phyloP scores from a whole-genome alignment of 2,797 vertebrate species.

The Lagorchestes hirsutus region DNA sequence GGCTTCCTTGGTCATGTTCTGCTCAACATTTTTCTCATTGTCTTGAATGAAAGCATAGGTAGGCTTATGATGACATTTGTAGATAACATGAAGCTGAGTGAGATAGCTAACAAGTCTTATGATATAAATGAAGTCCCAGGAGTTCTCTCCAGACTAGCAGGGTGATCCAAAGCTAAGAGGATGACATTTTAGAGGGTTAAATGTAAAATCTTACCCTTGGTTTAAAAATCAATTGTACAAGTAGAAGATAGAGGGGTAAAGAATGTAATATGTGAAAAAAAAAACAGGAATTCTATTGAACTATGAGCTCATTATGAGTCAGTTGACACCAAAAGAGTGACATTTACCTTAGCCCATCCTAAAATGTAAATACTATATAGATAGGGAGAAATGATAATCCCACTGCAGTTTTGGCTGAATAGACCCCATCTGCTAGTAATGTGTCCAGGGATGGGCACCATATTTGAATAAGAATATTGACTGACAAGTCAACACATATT shows the following conservation, averaged over 20 bases:
- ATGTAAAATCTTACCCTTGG: background rate
- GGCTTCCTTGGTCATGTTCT: background rate
- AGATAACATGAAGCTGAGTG: too few relatives aligned
- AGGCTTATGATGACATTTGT: background rate
- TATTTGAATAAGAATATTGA: background rate
- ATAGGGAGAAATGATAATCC: background rate
- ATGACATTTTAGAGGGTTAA: background rate
- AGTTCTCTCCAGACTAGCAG: background rate
- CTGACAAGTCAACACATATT: background rate
- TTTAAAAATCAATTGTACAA: background rate
- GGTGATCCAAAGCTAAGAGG: background rate
- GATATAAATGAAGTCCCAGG: background rate
- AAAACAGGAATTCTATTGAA: background rate
- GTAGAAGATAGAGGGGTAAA: background rate
- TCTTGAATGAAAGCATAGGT: background rate
- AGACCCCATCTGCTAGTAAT: background rate
- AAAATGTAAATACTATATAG: background rate
- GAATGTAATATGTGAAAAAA: background rate
- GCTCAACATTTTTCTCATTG: background rate
- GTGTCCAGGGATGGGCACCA: background rate
- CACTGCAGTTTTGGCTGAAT: background rate
- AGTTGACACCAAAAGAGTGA: background rate
- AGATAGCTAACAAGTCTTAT: background rate
- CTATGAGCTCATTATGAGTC: background rate
- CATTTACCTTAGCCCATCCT: background rate